Evolutionary conservation across 1,140 invertebrate species (phyloP), one percentile per base, ranked within the genome.

Genomic region (Phymastichus coffea): DNA sequence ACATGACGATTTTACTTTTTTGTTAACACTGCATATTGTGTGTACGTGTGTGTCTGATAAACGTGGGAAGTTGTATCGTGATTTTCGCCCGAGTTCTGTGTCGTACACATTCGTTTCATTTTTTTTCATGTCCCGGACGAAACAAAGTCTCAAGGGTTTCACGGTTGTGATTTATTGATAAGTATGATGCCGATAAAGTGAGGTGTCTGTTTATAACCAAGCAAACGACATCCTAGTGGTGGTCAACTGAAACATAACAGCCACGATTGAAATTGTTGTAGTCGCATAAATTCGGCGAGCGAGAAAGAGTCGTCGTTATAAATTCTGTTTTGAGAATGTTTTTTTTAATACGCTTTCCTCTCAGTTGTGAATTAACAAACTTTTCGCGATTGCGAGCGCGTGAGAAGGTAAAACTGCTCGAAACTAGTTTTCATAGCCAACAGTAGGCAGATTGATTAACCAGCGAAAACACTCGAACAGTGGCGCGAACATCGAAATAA

Each of bases 11-110:
- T 40, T 40, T n/a, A 17, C 33, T 37, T 57, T 48, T 58, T 48
- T 49, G 40, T 40, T 40, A 38, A 47, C 43, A 17, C 54, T 28
- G 43, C 10, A 20, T n/a, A n/a, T n/a, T n/a, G n/a, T n/a, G n/a
- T n/a, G n/a, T n/a, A n/a, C 14, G 23, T 25, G 28, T 28, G 9
- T 44, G 10, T 20, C 7, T 41, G 44, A 41, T 49, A 33, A 57
- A 48, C 22, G 17, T 25, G 44, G 33, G 33, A 30, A 57, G 35
- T 38, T 9, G 19, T 17, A 9, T 40, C 23, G 55, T 17, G 20
- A 4, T 19, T 0, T 38, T 3, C 26, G 37, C 1, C 51, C 53
- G 37, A 41, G 20, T 57, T 23, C 41, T 23, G 19, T 44, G 12
- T 37, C 41, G 14, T 12, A 23, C 7, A 41, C 23, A 6, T 14